Conservation (phyloP, 2,113 vertebrate species). For the Zingel zingel region DNA sequence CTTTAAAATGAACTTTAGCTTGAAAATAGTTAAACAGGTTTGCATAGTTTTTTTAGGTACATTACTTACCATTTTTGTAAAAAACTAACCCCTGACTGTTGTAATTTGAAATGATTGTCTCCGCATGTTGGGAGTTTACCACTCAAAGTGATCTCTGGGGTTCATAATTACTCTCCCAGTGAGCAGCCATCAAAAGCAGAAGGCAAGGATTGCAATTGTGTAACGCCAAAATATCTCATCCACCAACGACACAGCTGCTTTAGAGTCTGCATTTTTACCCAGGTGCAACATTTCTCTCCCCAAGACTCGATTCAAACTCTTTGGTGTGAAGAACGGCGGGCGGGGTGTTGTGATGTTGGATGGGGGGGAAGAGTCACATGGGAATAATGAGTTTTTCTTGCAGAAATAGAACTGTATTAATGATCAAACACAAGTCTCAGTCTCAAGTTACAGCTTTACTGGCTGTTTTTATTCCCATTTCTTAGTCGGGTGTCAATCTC, state of each 20-base stretch:
- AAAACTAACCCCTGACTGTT: constrained; percentile 39
- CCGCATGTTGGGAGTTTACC: constrained; percentile 54
- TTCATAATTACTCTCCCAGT: constrained; percentile 76
- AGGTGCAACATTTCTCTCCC: constrained; percentile 45
- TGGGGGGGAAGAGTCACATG: background rate
- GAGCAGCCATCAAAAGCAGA: constrained; percentile 71
- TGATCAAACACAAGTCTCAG: constrained; percentile 7
- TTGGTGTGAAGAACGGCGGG: constrained; percentile 22
- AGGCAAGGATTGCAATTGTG: constrained; percentile 67
- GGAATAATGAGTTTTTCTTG: constrained; percentile 23
- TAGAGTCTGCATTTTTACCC: constrained; percentile 48
- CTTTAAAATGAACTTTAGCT: constrained; percentile 14
- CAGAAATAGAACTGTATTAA: constrained; percentile 6
- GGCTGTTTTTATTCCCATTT: constrained; percentile 43
- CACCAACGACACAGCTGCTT: constrained; percentile 44
- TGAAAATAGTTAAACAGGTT: background rate
- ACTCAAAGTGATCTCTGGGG: constrained; percentile 68
- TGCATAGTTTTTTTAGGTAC: background rate
- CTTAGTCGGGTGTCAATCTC: constrained; percentile 46
- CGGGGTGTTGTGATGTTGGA: background rate
- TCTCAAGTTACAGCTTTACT: constrained; percentile 13
- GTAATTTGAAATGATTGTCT: constrained; percentile 45
- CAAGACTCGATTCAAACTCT: constrained; percentile 44
- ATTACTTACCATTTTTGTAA: constrained; percentile 24
- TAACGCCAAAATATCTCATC: constrained; percentile 68